phyloP scores from a whole-genome alignment of 64 coral and sea anemone genomes.

The Catalaphyllia jardinei region DNA sequence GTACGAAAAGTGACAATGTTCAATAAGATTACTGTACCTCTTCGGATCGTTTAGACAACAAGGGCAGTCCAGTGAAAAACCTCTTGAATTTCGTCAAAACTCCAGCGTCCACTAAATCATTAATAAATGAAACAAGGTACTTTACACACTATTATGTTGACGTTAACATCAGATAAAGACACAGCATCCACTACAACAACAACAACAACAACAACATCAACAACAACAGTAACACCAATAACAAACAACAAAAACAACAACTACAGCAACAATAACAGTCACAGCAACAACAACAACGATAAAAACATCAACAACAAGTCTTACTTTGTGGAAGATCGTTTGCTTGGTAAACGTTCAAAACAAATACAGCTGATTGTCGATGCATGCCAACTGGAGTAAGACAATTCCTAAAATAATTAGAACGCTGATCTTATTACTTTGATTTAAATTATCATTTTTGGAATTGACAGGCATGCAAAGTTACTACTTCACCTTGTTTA shows the following conservation, averaged over 20 bases:
- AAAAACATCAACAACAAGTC: not conserved
- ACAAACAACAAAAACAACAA: too few relatives aligned
- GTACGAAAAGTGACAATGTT: not conserved
- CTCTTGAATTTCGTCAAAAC: not conserved
- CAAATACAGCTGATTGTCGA: not conserved
- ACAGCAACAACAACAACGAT: too few relatives aligned
- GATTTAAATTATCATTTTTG: not conserved
- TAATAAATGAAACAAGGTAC: not conserved
- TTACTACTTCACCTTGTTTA: too few relatives aligned
- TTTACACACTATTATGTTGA: too few relatives aligned
- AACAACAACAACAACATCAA: too few relatives aligned
- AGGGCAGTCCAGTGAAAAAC: not conserved
- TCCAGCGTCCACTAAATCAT: constrained; percentile 13
- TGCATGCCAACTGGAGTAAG: not conserved
- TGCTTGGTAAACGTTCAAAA: constrained; percentile 2
- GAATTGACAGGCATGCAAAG: too few relatives aligned
- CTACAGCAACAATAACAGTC: too few relatives aligned
- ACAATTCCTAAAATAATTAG: not conserved
- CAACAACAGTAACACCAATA: too few relatives aligned
- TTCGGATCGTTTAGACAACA: not conserved
- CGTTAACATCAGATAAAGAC: too few relatives aligned
- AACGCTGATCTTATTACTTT: too few relatives aligned
- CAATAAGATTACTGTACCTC: not conserved
- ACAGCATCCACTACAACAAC: too few relatives aligned
- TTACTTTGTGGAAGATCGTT: constrained; percentile 19